Base-by-base conservation (phyloP, 2,888 invertebrate species). In the Ptycholaimellus sp. region DNA sequence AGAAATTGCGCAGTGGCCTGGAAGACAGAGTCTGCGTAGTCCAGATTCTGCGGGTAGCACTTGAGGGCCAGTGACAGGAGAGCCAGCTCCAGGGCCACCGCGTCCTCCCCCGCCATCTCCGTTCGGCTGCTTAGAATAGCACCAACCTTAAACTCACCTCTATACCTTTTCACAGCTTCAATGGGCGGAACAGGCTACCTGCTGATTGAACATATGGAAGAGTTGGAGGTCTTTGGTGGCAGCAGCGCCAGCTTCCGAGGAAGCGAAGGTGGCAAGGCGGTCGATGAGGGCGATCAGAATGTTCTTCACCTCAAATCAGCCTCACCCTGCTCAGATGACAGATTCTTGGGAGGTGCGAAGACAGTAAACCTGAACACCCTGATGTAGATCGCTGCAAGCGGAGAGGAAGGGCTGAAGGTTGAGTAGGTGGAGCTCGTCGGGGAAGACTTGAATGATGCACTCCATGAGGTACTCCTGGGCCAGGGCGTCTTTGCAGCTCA, bases 391-490 rank as follows among this genome's bases (percentile, higher is more conserved):
- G 0, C 81, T 87, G 59, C 96, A 96, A 0, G 93, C 87, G 61
- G 83, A 79, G 39, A 99, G 68, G 63, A 96, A 96, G 30, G 81
- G 76, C 59, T 78, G 79, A 42, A 99, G 66, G 0, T 90, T 90
- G 49, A 83, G 79, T 53, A 96, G 67, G 64, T 99, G 96, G 61
- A 90, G 93, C 62, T 96, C 96, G 58, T 99, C 96, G 0, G 96
- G 93, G 59, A 96, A 96, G 19, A 87, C 80, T 70, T 93, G 90
- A 59, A 90, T 90, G 40, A 93, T 81, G 57, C 90, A 90, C 62
- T 93, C 93, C 90, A 96, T 93, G 18, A 96, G 71, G 61, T 96
- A 99, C 64, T 96, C 93, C 65, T 96, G 93, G 11, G 90, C 87
- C 43, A 93, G 87, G 1, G 87, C 80, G 64, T 93, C 93, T 43